A percentile compares a stretch with the other conserved stretches of the same genome.
phyloP scores from a whole-genome alignment of 2,797 vertebrate species.

The Oophaga sylvatica region DNA sequence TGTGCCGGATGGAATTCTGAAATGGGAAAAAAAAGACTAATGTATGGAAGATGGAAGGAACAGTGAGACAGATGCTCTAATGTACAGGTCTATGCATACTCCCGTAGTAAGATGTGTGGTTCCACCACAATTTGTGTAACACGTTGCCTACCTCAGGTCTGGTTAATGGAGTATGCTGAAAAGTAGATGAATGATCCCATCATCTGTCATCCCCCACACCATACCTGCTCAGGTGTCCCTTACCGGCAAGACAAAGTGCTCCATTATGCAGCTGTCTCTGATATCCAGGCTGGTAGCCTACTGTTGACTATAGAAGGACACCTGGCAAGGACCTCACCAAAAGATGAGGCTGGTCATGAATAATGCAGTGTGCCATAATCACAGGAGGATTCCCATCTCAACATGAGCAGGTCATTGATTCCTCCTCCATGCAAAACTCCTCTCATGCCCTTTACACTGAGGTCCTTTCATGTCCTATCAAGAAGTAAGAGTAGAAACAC shows the following conservation, averaged over 20 bases:
- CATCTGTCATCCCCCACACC: constrained; percentile 1
- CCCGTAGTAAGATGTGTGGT: background rate
- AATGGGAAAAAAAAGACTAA: constrained; percentile 33
- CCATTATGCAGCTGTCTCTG: constrained; percentile 53
- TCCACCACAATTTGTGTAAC: background rate
- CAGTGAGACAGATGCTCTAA: background rate
- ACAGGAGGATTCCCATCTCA: constrained; percentile 1
- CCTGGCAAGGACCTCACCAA: constrained; percentile 37
- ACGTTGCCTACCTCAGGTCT: background rate
- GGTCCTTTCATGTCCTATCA: background rate
- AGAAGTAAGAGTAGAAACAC: constrained; percentile 5
- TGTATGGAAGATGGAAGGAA: background rate
- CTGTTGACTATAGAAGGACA: constrained; percentile 46
- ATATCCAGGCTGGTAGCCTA: constrained; percentile 31
- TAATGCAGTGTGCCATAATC: constrained; percentile 45
- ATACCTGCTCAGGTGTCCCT: constrained; percentile 47
- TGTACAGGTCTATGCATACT: background rate
- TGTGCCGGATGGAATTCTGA: constrained; percentile 87
- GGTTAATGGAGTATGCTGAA: constrained; percentile 15
- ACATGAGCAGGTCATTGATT: background rate
- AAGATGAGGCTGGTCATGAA: constrained; percentile 32
- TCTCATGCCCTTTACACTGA: background rate
- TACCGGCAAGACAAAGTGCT: constrained; percentile 41
- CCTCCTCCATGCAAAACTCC: background rate
- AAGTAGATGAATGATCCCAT: constrained; percentile 20